These are phyloP conservation scores for Pao palembangensis DNA, from an alignment of 2,113 vertebrate species.

Conservation along the genomic window DNA sequence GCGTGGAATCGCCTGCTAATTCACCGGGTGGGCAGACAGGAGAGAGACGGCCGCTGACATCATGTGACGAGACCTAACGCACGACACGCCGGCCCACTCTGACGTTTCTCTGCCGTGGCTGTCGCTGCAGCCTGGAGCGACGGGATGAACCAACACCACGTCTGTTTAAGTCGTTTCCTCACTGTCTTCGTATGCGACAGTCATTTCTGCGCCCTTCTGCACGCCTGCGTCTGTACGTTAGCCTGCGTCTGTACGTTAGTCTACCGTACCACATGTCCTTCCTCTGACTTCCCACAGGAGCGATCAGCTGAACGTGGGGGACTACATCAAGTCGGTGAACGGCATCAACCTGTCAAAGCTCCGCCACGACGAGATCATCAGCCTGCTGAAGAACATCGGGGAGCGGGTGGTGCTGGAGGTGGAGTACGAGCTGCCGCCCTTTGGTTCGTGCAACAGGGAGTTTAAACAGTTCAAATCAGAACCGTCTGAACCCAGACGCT, in stretches of 20 bases:
- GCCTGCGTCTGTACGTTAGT: too few species aligned
- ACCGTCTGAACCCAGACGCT: background rate
- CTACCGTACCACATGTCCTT: background rate
- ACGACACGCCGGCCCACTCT: constrained; percentile 24
- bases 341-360: constrained; percentile 93
- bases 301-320: constrained; percentile 92
- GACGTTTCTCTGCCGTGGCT: constrained; percentile 41
- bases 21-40: constrained; percentile 36
- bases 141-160: too few species aligned
- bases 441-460: constrained; percentile 69
- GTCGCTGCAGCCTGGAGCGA: constrained; percentile 44
- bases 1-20: constrained; percentile 43
- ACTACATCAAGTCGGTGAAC: constrained; percentile 95
- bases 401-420: constrained; percentile 96
- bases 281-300: constrained; percentile 73
- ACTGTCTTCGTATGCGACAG: too few species aligned
- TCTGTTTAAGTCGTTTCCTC: too few species aligned
- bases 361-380: constrained; percentile 94
- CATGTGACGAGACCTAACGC: constrained; percentile 34
- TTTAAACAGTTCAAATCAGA: background rate
- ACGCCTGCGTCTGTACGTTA: too few species aligned
- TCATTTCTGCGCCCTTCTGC: too few species aligned
- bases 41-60: constrained; percentile 28
- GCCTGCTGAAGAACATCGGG: constrained; percentile 93
- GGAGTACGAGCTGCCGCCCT: constrained; percentile 92